Evolutionary conservation across 2,113 vertebrate genomes (phyloP), one percentile per base, ranked within the genome.

Genomic region (Osmerus eperlanus): DNA sequence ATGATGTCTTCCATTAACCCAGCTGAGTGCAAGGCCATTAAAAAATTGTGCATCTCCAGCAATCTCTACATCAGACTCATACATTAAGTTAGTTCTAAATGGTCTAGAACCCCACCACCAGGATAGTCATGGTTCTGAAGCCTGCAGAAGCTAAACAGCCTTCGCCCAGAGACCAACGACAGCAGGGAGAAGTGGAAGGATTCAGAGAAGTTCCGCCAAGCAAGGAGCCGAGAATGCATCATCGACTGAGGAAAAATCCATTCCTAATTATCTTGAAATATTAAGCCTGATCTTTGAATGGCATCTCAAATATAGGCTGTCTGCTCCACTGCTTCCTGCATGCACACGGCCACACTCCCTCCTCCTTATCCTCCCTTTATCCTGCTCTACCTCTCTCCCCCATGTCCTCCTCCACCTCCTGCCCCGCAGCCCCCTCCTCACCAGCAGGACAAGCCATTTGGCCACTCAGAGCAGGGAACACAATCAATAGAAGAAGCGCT

Each of bases 401-500:
- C 25, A 15, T 14, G 53, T 18, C 54, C 54, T 13, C 19, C 18
- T 3, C 12, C 4, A 11, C 11, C 9, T 15, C 60, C n/a, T 60
- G 23, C 69, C 15, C 8, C 58, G 59, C 52, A 28, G 19, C 58
- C 29, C 47, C 32, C 28, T 47, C n/a, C 56, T 47, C 41, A 2
- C 41, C 41, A 47, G 41, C 41, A 56, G 23, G 29, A 15, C 6
- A 12, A 36, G 67, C 32, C 54, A 7, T 41, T 59, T 21, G 68
- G 29, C 29, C 13, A 6, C 29, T 51, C 68, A 4, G 41, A 59
- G 55, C 16, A 9, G 15, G 15, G 55, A 65, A 71, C 63, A 65
- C 53, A 56, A 70, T 76, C 74, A 68, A 62, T 68, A 63, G 25
- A 55, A 78, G 66, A 32, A 69, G 65, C 13, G 41, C 55, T 53